Evolutionary conservation across 2,113 vertebrate genomes (phyloP).

Genomic region (Meriones unguiculatus): DNA sequence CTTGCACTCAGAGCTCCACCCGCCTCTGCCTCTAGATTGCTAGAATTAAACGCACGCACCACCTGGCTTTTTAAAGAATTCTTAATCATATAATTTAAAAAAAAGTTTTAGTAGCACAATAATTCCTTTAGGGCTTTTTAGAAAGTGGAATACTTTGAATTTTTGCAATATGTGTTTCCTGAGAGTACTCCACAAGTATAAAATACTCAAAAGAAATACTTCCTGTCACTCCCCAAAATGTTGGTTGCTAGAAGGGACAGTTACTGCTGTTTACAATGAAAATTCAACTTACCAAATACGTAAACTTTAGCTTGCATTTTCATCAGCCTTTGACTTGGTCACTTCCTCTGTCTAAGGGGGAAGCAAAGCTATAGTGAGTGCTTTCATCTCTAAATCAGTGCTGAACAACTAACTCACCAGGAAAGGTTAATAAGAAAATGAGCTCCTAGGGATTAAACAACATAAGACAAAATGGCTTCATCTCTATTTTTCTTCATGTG

Average conservation of each 20-base stretch:
- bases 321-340: slow-evolving; percentile 85
- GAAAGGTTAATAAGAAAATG: background rate
- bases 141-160: background rate
- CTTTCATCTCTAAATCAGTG: slow-evolving; percentile 19
- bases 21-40: background rate
- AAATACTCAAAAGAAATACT: background rate
- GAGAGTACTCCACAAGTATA: background rate
- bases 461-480: background rate
- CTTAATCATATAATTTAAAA: background rate
- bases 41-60: background rate
- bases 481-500: slow-evolving; percentile 7
- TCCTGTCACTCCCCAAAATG: background rate
- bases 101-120: background rate
- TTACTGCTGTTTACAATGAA: background rate
- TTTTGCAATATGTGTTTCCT: slow-evolving; percentile 8
- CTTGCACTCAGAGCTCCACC: background rate
- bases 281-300: slow-evolving; percentile 77
- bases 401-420: background rate
- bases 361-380: slow-evolving; percentile 51
- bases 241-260: background rate
- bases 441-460: background rate
- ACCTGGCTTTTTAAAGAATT: background rate
- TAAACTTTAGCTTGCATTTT: slow-evolving; percentile 85
- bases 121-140: background rate
- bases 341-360: slow-evolving; percentile 81